Evolutionary conservation across 2,797 vertebrate species (phyloP), one percentile per base, ranked within the genome.

Genomic region (Bradypus variegatus): DNA sequence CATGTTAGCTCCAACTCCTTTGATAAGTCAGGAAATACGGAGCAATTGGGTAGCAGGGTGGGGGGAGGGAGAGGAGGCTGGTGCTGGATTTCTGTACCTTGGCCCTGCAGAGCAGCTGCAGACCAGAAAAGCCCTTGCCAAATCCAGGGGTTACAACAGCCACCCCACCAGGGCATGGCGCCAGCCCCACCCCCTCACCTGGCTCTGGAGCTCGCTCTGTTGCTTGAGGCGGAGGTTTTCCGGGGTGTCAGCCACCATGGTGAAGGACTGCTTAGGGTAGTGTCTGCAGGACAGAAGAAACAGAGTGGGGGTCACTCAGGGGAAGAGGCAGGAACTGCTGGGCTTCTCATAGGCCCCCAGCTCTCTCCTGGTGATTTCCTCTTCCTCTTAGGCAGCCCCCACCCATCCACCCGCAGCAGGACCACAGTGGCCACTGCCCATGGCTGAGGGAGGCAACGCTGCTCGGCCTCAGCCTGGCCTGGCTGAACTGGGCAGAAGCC

Each of bases 151-250:
- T 94, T 93, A 50, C 69, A 36, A 80, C 86, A 88, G 50, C 19
- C 13, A 23, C 50, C 82, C 85, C 23, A 1, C 29, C 50, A 16
- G n/a, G 85, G 69, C 65, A 16, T 45, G 4, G 31, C 8, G 3
- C 25, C 23, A 0, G 16, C 29, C 73, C 31, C 8, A 1, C 38
- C 53, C 86, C 33, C 96, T 97, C 97, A 99, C 99, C 98, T 98
- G 98, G 97, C 99, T 99, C 97, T 99, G 99, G 93, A 99, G 98
- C 98, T 99, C 98, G 16, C 98, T 99, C 98, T 99, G 99, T 96
- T 99, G 98, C 98, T 99, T 99, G 92, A 99, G 98, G 67, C 99
- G 99, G 95, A 98, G 98, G 97, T 99, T 99, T 98, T 99, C 99
- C 7, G 98, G 99, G 94, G 99, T 99, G 97, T 99, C 99, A 14